Conservation (phyloP, 2,888 invertebrate species). For the Ormyrus rosae region DNA sequence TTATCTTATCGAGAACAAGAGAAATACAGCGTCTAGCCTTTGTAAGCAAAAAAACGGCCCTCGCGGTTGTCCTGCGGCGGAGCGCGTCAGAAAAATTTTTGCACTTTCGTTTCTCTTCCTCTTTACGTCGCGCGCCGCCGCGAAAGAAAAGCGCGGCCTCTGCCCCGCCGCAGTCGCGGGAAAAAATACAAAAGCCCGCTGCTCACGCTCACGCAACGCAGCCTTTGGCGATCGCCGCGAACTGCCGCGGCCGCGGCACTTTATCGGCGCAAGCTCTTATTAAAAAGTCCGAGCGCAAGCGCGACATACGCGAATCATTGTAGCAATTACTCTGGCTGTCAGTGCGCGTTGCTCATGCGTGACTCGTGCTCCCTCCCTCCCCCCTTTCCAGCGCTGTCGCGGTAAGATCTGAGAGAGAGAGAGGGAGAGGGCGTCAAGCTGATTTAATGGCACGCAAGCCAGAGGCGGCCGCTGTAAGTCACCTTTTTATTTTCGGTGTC, state of each 20-base stretch:
- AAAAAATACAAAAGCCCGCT: too few species aligned
- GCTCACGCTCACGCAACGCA: not conserved
- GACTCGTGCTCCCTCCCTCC: not conserved
- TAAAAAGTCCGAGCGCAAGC: slow-evolving; percentile 16
- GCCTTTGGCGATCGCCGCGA: not conserved
- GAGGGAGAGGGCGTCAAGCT: slow-evolving; percentile 21
- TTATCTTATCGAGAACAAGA: slow-evolving; percentile 36
- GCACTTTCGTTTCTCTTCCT: slow-evolving; percentile 12
- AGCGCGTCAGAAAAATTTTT: slow-evolving; percentile 30
- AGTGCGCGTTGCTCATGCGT: slow-evolving; percentile 31
- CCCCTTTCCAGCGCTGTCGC: slow-evolving; percentile 4
- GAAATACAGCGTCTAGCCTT: not conserved
- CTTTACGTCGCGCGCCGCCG: not conserved
- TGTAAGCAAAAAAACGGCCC: slow-evolving; percentile 23
- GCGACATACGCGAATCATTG: slow-evolving; percentile 48
- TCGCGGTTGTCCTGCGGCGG: slow-evolving; percentile 10
- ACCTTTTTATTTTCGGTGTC: slow-evolving; percentile 14
- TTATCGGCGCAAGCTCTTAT: slow-evolving; percentile 29
- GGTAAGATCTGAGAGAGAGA: slow-evolving; percentile 25
- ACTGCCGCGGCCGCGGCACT: not conserved
- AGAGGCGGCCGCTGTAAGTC: not conserved
- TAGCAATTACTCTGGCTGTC: slow-evolving; percentile 53
- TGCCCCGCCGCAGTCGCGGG: too few species aligned
- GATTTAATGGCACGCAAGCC: slow-evolving; percentile 49
- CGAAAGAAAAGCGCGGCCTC: not conserved